Base-by-base conservation (phyloP, 37 sponge, comb jelly and placozoan genomes). In the Trichoplax adhaerens region DNA sequence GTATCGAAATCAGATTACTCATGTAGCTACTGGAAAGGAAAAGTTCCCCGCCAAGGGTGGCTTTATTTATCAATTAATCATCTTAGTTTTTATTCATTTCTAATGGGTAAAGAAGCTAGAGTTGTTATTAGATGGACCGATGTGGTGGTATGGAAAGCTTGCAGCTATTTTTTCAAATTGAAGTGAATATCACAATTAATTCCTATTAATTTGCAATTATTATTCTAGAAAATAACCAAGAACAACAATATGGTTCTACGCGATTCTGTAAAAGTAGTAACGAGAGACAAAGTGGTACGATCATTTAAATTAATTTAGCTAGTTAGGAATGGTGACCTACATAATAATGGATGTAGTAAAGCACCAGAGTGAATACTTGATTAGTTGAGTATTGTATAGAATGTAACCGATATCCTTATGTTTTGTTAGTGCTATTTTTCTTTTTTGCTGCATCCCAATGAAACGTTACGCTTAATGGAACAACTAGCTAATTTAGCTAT, bases 21-120 rank as follows among this genome's bases (percentile, higher is more conserved):
- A 10, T 87, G 88, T 63, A 68, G 72, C 65, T 84, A 84, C 61
- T 84, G 88, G 88, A 83, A 84, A 50, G 83, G 78, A 49, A 78
- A 80, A 1, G 58, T 95, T 1, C 96, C 96, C 8, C 65, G 81
- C 4, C 96, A 95, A 50, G 96, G 96, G 0, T 95, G 96, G 96
- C 64, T 95, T 72, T 95, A 90, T 68, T 86, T 95, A 52, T 84
- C 90, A 58, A 74, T 88, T 60, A 90, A 90, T 67, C 87, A 89
- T 64, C 79, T 90, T 58, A 77, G 80, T 49, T 90, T 88, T 77
- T 81, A 95, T 72, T 84, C 96, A 57, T 95, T 77, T 78, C 59
- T 89, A 65, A 77, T 95, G 72, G 96, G 96, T 50, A 66, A 76
- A 5, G 87, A 87, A 73, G 77, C 68, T n/a, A 74, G 55, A 47